Base-by-base conservation (phyloP, 2,113 vertebrate genomes). In the Actenoides hombroni region DNA sequence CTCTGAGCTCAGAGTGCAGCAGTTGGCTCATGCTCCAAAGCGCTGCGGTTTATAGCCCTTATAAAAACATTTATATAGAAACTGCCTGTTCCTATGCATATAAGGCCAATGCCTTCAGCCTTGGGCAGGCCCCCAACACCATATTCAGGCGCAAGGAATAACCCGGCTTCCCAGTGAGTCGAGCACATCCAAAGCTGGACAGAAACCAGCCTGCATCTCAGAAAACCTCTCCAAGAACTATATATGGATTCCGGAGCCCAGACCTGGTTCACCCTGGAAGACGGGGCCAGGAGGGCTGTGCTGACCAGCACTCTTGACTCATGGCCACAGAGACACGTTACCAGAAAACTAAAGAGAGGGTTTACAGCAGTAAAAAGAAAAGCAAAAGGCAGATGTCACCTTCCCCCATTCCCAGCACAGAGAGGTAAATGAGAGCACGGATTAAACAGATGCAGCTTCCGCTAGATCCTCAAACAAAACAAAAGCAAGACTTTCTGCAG, bases 61-160 rank as follows among this genome's bases (percentile, higher is more conserved):
- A 91, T 92, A 94, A 96, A 97, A 96, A 97, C 92, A 96, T 94
- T 96, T 91, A 95, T 92, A 87, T 54, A 94, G 88, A 94, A 96
- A 87, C 91, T 35, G 88, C 91, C 67, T 85, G 80, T 69, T 96
- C 86, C 78, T 95, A 92, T 94, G 94, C 96, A 95, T 96, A 95
- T 96, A 97, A 96, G 96, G 96, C 91, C 65, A 97, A 26, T 26
- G 57, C 59, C 86, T 95, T 94, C 86, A 79, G 86, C 48, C 86
- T 92, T 78, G 86, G 91, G 95, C 88, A 93, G 95, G 80, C 35
- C 86, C 86, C 74, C 92, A 96, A 35, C 60, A 79, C 80, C 77
- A 61, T 82, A 91, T 61, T 89, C 88, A 96, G 92, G 59, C 54
- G 1, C 40, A 83, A 74, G 83, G 83, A 95, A 88, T 12, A 94